phyloP scores from a whole-genome alignment of 1,140 invertebrate genomes.

The Calephelis virginiensis region DNA sequence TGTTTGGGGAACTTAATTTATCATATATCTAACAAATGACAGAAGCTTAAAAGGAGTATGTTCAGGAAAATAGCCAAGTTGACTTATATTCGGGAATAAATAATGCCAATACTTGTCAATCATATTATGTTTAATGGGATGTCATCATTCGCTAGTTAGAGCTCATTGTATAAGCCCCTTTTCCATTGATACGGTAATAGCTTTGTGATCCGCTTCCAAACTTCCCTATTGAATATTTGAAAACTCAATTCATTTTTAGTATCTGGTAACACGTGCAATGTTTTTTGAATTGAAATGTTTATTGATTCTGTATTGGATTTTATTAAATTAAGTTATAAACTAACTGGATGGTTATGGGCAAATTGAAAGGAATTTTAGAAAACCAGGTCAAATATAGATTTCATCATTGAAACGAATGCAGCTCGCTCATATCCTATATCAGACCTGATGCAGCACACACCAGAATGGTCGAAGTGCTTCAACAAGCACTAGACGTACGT shows the following conservation, averaged over 20 bases:
- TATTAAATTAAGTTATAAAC: not conserved
- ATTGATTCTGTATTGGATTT: not conserved
- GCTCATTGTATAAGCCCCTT: not conserved
- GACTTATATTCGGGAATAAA: not conserved
- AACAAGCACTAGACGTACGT: too few species aligned
- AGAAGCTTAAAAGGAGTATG: too few species aligned
- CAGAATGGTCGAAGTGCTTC: too few species aligned
- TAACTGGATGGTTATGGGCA: too few species aligned
- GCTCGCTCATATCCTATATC: too few species aligned
- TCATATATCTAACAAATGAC: too few species aligned
- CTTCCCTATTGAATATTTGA: constrained; percentile 13
- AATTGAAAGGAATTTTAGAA: too few species aligned
- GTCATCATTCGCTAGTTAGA: constrained; percentile 5
- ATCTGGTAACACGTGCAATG: not conserved
- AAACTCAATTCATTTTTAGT: constrained; percentile 1
- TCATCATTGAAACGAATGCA: too few species aligned
- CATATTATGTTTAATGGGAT: constrained; percentile 3
- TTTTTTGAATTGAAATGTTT: not conserved
- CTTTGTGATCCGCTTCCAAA: constrained; percentile 10
- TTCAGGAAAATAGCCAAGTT: too few species aligned
- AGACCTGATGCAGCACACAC: too few species aligned
- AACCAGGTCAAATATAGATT: too few species aligned
- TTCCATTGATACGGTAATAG: constrained; percentile 7
- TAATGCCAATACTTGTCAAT: constrained; percentile 1
- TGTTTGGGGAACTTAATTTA: too few species aligned